phyloP scores from a whole-genome alignment of 2,888 invertebrate genomes.

The Dermolepida albohirtum region DNA sequence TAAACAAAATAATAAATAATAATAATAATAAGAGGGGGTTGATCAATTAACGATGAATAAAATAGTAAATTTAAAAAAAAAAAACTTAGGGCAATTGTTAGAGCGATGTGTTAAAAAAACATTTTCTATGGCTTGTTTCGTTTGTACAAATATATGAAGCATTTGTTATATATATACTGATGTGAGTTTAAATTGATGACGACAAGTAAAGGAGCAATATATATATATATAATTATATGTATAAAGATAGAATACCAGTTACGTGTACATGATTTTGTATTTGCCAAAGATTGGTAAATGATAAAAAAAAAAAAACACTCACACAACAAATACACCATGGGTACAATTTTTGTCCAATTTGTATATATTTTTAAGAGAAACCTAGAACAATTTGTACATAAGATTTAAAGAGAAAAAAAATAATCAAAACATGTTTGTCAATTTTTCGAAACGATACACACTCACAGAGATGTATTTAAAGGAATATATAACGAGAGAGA shows the following conservation, averaged over 20 bases:
- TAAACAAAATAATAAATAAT: constrained; percentile 36
- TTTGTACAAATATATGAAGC: constrained; percentile 37
- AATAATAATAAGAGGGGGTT: background rate
- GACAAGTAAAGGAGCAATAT: constrained; percentile 40
- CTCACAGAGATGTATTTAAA: no score
- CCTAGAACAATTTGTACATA: constrained; percentile 59
- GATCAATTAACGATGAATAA: background rate
- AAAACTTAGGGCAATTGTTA: constrained; percentile 39
- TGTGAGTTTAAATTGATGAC: constrained; percentile 38
- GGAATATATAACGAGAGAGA: background rate
- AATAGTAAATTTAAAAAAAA: no score
- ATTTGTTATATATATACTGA: constrained; percentile 39
- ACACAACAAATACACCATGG: constrained; percentile 44
- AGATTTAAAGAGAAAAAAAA: constrained; percentile 46
- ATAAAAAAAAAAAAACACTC: no score
- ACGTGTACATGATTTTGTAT: constrained; percentile 32
- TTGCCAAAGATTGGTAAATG: constrained; percentile 50
- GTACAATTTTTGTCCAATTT: constrained; percentile 51
- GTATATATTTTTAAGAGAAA: constrained; percentile 42
- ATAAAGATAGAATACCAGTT: constrained; percentile 16
- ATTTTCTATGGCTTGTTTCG: constrained; percentile 36
- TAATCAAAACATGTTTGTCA: constrained; percentile 54
- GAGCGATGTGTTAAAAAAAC: constrained; percentile 29
- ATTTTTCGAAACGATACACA: constrained; percentile 43
- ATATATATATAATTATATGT: constrained; percentile 35